Conservation (phyloP, 1,140 invertebrate species). For the Philotrypesis tridentata region DNA sequence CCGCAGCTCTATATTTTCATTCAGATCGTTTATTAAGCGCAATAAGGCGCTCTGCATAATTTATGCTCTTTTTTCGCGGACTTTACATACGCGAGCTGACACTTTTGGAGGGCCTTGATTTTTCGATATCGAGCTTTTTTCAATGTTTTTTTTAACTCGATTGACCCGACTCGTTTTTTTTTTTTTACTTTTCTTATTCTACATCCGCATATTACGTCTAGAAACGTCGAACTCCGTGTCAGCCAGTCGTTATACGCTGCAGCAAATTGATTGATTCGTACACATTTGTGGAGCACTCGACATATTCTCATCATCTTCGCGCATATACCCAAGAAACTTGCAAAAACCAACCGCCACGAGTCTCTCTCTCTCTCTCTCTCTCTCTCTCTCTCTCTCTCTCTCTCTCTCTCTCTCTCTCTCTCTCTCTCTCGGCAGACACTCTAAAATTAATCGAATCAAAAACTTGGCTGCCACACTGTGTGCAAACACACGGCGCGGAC, state of each 20-base stretch:
- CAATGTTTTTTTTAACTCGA: not conserved
- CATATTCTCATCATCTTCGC: not conserved
- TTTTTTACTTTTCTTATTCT: not conserved
- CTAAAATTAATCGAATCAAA: not conserved
- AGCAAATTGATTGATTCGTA: not conserved
- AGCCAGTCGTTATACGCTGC: not conserved
- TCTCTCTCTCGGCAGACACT: too few relatives aligned
- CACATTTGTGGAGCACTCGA: too few relatives aligned
- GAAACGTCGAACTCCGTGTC: not conserved
- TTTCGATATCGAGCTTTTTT: not conserved
- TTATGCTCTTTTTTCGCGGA: too few relatives aligned
- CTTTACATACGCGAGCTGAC: too few relatives aligned
- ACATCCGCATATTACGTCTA: not conserved
- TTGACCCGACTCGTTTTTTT: not conserved
- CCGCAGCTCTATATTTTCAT: not conserved
- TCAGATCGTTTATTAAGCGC: not conserved
- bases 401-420: too few relatives aligned
- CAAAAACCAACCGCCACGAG: too few relatives aligned
- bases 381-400: too few relatives aligned
- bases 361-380: too few relatives aligned
- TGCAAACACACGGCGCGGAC: too few relatives aligned
- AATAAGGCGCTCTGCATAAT: too few relatives aligned
- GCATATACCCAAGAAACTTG: too few relatives aligned
- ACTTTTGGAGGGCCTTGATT: not conserved
- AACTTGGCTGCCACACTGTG: too few relatives aligned